A percentile compares a stretch with the other conserved stretches of the same genome.
Evolutionary conservation across 2,113 vertebrate genomes (phyloP).

Genomic region (Chelonoidis abingdonii): DNA sequence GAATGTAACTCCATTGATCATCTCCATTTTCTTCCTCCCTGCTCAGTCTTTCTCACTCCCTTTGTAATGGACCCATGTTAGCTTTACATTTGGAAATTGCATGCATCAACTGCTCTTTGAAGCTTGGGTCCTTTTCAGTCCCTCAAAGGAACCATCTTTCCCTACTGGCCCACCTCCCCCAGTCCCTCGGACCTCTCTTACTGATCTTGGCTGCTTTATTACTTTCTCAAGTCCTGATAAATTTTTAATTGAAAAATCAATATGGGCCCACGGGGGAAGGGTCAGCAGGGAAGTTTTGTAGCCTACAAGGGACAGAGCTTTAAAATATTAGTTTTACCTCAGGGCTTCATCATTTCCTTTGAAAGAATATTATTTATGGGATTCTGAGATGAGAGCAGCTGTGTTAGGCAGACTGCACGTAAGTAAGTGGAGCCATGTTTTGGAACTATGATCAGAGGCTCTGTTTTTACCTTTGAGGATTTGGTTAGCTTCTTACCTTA

Average conservation of each 20-base stretch:
- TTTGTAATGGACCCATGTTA: neutral
- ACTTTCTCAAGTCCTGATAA: constrained; percentile 9
- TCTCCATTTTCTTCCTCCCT: constrained; percentile 27
- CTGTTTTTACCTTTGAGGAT: neutral
- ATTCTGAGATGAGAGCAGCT: neutral
- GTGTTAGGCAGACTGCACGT: neutral
- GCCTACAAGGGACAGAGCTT: neutral
- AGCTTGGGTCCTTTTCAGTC: neutral
- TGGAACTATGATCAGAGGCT: neutral
- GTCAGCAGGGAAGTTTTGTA: neutral
- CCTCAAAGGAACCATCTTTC: neutral
- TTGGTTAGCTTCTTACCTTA: neutral
- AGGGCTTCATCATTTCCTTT: neutral
- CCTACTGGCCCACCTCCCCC: neutral
- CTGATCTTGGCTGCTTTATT: neutral
- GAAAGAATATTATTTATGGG: neutral
- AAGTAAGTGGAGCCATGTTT: neutral
- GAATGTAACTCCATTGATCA: constrained; percentile 30
- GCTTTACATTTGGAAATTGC: neutral
- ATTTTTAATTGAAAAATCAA: constrained; percentile 57
- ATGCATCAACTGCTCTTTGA: neutral
- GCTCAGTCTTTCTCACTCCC: neutral
- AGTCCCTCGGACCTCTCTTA: neutral
- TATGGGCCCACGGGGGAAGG: neutral
- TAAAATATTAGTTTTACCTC: constrained; percentile 25